A percentile compares a stretch with the other conserved stretches of the same genome.
These are phyloP conservation scores for Sternarchorhynchus goeldii DNA, from an alignment of 2,797 vertebrate genomes.

Conservation along the genomic window DNA sequence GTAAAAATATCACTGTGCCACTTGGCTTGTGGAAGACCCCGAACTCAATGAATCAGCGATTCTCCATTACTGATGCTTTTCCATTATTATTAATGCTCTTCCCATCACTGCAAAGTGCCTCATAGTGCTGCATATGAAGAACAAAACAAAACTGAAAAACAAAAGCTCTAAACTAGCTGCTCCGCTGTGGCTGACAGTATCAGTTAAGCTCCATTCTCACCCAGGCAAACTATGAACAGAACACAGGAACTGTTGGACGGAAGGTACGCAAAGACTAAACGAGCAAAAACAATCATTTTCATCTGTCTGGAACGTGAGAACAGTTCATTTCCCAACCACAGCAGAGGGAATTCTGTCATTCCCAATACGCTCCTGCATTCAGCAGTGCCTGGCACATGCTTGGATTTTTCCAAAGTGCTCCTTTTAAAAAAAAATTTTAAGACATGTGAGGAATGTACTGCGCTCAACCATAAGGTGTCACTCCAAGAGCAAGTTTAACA, in stretches of 20 bases:
- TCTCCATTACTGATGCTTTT: slow-evolving; percentile 55
- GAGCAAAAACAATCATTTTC: slow-evolving; percentile 17
- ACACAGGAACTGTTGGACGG: slow-evolving; percentile 50
- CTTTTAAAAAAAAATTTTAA: slow-evolving; percentile 49
- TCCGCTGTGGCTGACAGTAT: slow-evolving; percentile 27
- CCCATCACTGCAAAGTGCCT: slow-evolving; percentile 73
- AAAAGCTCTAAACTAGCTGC: too few relatives aligned
- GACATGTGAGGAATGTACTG: slow-evolving; percentile 66
- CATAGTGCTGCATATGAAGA: slow-evolving; percentile 72
- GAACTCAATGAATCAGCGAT: slow-evolving; percentile 49
- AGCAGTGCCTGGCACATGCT: slow-evolving; percentile 27
- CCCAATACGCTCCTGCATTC: slow-evolving; percentile 23
- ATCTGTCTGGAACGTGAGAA: slow-evolving; percentile 16
- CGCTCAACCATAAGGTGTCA: slow-evolving; percentile 64
- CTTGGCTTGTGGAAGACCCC: slow-evolving; percentile 51
- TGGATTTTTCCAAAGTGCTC: slow-evolving; percentile 49
- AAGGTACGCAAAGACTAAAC: slow-evolving; percentile 12
- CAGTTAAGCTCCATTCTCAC: slow-evolving; percentile 51
- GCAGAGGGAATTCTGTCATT: slow-evolving; percentile 27
- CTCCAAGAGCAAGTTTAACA: slow-evolving; percentile 61
- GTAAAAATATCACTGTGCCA: slow-evolving; percentile 55
- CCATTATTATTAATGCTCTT: slow-evolving; percentile 53
- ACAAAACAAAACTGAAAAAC: slow-evolving; percentile 55
- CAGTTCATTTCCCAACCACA: slow-evolving; percentile 10
- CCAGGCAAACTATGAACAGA: slow-evolving; percentile 59